phyloP scores from a whole-genome alignment of 2,797 vertebrate genomes.

The Esox masquinongy region DNA sequence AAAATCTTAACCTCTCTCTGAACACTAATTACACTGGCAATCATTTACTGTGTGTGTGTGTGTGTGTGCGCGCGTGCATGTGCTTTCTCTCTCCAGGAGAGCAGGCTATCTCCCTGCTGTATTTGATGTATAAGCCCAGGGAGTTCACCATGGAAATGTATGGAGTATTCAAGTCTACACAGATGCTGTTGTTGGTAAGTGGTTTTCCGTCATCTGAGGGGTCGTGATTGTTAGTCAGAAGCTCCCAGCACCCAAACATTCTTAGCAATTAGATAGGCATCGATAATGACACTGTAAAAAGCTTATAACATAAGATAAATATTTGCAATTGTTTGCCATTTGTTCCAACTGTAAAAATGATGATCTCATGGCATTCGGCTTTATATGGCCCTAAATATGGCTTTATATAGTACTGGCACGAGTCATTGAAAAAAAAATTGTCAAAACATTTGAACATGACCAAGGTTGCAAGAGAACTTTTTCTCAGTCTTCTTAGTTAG shows the following conservation, averaged over 20 bases:
- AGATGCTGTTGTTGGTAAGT: conserved; percentile 67
- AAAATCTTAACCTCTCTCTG: neutral
- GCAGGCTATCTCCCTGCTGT: conserved; percentile 58
- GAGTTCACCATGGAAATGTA: conserved; percentile 62
- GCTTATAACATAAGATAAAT: neutral
- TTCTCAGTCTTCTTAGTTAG: neutral
- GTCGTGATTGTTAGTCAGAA: neutral
- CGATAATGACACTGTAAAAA: neutral
- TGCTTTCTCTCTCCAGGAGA: conserved; percentile 58
- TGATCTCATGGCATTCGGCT: neutral
- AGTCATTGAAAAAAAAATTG: neutral
- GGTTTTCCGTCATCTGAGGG: neutral
- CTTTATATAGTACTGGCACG: neutral
- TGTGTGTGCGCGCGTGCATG: conserved; percentile 20
- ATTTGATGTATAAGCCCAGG: conserved; percentile 63
- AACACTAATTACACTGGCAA: neutral
- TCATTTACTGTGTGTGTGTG: neutral
- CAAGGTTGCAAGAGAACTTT: neutral
- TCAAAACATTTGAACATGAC: neutral
- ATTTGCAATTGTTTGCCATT: neutral
- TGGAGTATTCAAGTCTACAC: conserved; percentile 58
- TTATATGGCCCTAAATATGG: neutral
- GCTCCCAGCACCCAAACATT: neutral
- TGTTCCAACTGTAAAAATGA: neutral
- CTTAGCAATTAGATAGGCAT: neutral